Evolutionary conservation across 2,797 vertebrate species (phyloP), one percentile per base, ranked within the genome.

Genomic region (Enteromius treurensis): DNA sequence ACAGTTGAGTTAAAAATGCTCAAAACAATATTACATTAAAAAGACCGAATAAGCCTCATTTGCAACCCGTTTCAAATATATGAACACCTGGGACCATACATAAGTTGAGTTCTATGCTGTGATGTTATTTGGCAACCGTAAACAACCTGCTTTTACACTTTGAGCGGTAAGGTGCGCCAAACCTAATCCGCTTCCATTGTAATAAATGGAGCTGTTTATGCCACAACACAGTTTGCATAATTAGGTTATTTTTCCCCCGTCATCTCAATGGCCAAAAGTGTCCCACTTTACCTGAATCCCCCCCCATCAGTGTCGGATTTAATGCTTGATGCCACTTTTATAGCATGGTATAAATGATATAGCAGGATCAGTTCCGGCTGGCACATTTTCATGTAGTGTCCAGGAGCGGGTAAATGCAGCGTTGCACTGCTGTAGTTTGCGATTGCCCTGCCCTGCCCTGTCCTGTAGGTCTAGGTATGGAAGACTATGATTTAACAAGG

Each of bases 401-500:
- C 21, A 26, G 34, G 26, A 58, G 11, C 10, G 23, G 14, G 7
- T 17, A 60, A 69, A 47, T 51, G 40, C 17, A 51, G 40, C 11
- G 23, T 37, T 70, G 65, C 21, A 53, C n/a, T 23, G 51, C n/a
- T 73, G 19, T 47, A 53, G 65, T 34, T 34, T 51, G 45, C 13
- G 1, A 6, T 60, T 29, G 1, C 58, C 26, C 19, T 69, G 64
- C 64, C 73, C 23, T 77, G 79, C 71, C 42, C 75, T 83, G 82
- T 40, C 58, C 83, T 71, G 85, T 78, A 45, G 85, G 82, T 86
- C 83, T 23, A 76, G 69, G 77, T 74, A 77, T 64, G 70, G 71
- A 69, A 79, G 45, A 75, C 62, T 77, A 26, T 71, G 81, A 65
- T 85, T 78, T 82, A 80, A 88, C 80, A 79, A 82, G 45, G 68